phyloP scores from a whole-genome alignment of 2,113 vertebrate species.

The Xiphias gladius region DNA sequence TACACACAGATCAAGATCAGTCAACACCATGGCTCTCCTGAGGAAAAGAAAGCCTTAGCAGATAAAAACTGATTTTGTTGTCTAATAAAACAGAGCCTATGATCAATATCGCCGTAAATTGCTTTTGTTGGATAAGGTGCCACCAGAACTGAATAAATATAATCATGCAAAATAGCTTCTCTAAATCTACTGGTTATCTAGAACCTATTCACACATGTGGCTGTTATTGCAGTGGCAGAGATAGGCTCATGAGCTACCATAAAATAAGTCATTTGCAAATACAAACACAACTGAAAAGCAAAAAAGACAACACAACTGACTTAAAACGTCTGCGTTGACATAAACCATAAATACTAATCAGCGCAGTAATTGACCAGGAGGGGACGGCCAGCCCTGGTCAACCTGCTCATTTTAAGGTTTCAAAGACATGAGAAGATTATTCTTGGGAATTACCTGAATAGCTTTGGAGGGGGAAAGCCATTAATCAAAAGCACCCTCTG shows the following conservation, averaged over 20 bases:
- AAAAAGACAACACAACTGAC: conserved; percentile 54
- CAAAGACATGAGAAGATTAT: conserved; percentile 83
- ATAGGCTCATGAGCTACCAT: conserved; percentile 8
- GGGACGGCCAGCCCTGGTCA: conserved; percentile 56
- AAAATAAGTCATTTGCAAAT: conserved; percentile 18
- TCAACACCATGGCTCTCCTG: conserved; percentile 46
- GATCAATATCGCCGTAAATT: conserved; percentile 75
- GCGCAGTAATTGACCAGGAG: conserved; percentile 63
- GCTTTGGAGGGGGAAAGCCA: conserved; percentile 86
- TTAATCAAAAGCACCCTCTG: conserved; percentile 91
- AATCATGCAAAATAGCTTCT: conserved; percentile 69
- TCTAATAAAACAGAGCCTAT: conserved; percentile 69
- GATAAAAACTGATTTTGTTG: conserved; percentile 68
- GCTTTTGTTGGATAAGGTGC: conserved; percentile 63
- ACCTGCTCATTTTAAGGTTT: conserved; percentile 65
- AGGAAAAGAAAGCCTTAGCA: conserved; percentile 44
- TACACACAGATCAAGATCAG: conserved; percentile 62
- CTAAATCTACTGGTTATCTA: conserved; percentile 47
- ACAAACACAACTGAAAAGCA: conserved; percentile 20
- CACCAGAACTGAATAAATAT: conserved; percentile 68
- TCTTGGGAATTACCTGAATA: conserved; percentile 91
- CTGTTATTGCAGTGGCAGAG: conserved; percentile 17
- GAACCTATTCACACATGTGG: conserved; percentile 47
- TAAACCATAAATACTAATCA: conserved; percentile 75
- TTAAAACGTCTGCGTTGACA: conserved; percentile 60